phyloP scores from a whole-genome alignment of 2,797 vertebrate genomes.

The Chelon auratus region DNA sequence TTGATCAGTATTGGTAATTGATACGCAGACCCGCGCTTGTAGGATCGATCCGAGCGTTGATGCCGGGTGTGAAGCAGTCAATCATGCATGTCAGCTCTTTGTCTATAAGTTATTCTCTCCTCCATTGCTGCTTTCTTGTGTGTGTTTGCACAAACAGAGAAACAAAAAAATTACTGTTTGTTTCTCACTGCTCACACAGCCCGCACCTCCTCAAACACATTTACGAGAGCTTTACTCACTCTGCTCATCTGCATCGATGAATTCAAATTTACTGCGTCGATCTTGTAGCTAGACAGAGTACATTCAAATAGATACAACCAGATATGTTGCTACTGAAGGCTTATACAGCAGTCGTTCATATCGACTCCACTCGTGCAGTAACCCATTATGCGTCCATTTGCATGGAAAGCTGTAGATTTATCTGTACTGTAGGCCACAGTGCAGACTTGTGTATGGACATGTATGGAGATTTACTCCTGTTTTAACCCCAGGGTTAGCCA shows the following conservation, averaged over 20 bases:
- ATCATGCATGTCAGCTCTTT: slow-evolving; percentile 60
- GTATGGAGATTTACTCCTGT: slow-evolving; percentile 84
- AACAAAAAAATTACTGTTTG: slow-evolving; percentile 27
- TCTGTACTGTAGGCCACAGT: slow-evolving; percentile 69
- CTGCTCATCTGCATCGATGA: slow-evolving; percentile 46
- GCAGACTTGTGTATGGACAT: slow-evolving; percentile 75
- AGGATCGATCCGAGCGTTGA: slow-evolving; percentile 60
- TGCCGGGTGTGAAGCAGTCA: slow-evolving; percentile 65
- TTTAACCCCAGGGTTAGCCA: slow-evolving; percentile 84
- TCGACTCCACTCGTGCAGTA: too few relatives aligned
- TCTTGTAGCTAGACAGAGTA: slow-evolving; percentile 38
- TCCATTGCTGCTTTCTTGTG: slow-evolving; percentile 36
- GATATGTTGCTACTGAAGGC: slow-evolving; percentile 12
- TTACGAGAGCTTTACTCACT: slow-evolving; percentile 58
- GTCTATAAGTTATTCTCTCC: slow-evolving; percentile 50
- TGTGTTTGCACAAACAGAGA: slow-evolving; percentile 16
- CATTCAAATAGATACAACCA: slow-evolving; percentile 43
- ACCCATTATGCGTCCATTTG: slow-evolving; percentile 78
- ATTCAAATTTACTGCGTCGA: slow-evolving; percentile 56
- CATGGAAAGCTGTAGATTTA: slow-evolving; percentile 76
- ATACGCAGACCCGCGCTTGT: slow-evolving; percentile 65
- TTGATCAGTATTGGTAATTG: slow-evolving; percentile 71
- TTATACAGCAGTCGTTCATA: too few relatives aligned
- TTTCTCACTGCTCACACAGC: slow-evolving; percentile 29
- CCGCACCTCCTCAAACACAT: slow-evolving; percentile 34